A percentile compares a stretch with the other conserved stretches of the same genome.
phyloP scores from a whole-genome alignment of 2,113 vertebrate species.

The Sinosuthora webbiana region DNA sequence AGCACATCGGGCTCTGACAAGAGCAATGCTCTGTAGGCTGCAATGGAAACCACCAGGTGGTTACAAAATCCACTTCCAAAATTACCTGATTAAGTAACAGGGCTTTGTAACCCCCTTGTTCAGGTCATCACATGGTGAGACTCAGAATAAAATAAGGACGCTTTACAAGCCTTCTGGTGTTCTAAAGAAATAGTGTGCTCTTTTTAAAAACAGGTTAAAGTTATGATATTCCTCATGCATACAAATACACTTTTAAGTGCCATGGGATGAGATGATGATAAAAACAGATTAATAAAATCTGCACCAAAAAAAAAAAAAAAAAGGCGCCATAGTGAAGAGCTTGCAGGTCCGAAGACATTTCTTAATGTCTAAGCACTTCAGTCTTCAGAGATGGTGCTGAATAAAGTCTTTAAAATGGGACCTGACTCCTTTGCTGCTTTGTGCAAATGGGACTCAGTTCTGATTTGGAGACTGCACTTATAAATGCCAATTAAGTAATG shows the following conservation, averaged over 20 bases:
- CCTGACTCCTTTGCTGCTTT: background rate
- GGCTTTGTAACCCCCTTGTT: background rate
- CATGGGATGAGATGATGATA: background rate
- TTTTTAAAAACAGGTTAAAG: background rate
- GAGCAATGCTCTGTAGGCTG: background rate
- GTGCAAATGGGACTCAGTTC: background rate
- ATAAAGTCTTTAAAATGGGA: background rate
- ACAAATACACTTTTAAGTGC: background rate
- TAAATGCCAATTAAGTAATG: background rate
- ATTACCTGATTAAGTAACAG: constrained; percentile 35
- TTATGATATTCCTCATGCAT: background rate
- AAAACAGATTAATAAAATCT: background rate
- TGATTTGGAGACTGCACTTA: background rate
- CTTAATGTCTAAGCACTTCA: background rate
- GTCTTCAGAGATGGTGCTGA: background rate
- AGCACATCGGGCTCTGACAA: background rate
- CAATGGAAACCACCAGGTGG: constrained; percentile 30
- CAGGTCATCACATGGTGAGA: background rate
- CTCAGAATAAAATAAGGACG: background rate
- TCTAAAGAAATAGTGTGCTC: background rate
- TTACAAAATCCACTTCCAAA: constrained; percentile 54
- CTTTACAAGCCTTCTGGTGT: background rate
- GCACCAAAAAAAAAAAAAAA: background rate
- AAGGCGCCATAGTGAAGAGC: background rate
- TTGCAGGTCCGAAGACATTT: background rate